Base-by-base conservation (phyloP, 2,113 vertebrate species). In the Sporophila hypoxantha region DNA sequence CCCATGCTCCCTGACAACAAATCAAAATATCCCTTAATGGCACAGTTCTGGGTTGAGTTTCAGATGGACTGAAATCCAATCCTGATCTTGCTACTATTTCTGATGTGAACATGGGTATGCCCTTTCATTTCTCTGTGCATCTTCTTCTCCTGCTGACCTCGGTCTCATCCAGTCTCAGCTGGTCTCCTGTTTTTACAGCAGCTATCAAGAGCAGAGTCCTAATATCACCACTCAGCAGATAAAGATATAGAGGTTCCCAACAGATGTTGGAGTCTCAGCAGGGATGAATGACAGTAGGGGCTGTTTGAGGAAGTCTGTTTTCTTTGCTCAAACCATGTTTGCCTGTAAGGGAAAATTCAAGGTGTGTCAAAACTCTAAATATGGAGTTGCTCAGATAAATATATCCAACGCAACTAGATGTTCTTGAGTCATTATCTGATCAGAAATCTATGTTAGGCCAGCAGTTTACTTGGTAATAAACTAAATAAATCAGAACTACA, bases 51-150 rank as follows among this genome's bases (percentile, higher is more conserved):
- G 85, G 27, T 87, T 93, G 73, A 90, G 65, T 93, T 95, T 91
- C 93, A 89, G 57, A 76, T 49, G 53, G 57, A 50, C 69, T 93
- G 95, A 93, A 87, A 94, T 85, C 76, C 17, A 27, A 94, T 83
- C 89, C 69, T 83, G 76, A 61, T 94, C 92, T 79, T 77, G 53
- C 65, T 77, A 75, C 93, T 94, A 94, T 87, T 92, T 89, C 91
- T 82, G 76, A 26, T 92, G 73, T 77, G 82, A 93, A 77, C 76
- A 71, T 22, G 76, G 42, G 49, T 67, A 89, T 92, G 87, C n/a
- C 17, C 8, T 91, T 91, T 87, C 74, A 77, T 46, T 90, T 91
- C 87, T 77, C 61, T 59, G n/a, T 50, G 59, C 17, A 9, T 86
- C 69, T 92, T 91, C 82, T 94, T 83, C 88, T 73, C 88, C 46